A percentile compares a stretch with the other conserved stretches of the same genome.
Conservation (phyloP, 2,888 invertebrate genomes). For the Shargacucullia verbasci region DNA sequence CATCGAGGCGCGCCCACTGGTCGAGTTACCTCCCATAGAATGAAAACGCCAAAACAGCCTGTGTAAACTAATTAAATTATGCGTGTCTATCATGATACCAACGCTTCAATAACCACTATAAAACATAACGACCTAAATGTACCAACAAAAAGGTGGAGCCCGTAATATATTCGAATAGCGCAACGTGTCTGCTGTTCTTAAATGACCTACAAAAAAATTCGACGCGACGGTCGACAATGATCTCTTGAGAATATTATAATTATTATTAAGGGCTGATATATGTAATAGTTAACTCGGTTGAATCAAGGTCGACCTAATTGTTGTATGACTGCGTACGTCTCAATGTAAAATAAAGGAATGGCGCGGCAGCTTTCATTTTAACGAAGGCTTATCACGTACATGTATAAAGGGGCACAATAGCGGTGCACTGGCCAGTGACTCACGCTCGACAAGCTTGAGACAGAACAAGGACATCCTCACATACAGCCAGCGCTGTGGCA, state of each 20-base stretch:
- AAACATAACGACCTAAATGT: constrained; percentile 41
- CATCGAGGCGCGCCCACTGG: constrained; percentile 60
- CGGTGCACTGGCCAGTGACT: constrained; percentile 75
- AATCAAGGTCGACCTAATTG: constrained; percentile 45
- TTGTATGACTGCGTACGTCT: constrained; percentile 28
- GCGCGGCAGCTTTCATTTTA: constrained; percentile 52
- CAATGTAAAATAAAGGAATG: constrained; percentile 45
- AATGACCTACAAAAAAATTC: constrained; percentile 36
- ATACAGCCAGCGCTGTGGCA: constrained; percentile 72
- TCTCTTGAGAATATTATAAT: constrained; percentile 43
- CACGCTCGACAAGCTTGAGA: constrained; percentile 71
- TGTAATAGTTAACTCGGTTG: constrained; percentile 28
- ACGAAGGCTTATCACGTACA: constrained; percentile 70
- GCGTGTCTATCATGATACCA: constrained; percentile 42
- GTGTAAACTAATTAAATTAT: constrained; percentile 65
- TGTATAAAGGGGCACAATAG: constrained; percentile 74
- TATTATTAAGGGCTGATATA: constrained; percentile 50
- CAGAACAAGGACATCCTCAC: constrained; percentile 83
- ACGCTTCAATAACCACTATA: constrained; percentile 54
- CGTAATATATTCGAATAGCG: constrained; percentile 35
- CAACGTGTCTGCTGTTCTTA: constrained; percentile 29
- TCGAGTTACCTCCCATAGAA: constrained; percentile 45
- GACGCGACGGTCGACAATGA: constrained; percentile 10
- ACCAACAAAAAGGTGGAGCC: constrained; percentile 39
- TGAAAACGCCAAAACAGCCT: constrained; percentile 51